Base-by-base conservation (phyloP, 2,888 invertebrate species). In the Nebria salina region DNA sequence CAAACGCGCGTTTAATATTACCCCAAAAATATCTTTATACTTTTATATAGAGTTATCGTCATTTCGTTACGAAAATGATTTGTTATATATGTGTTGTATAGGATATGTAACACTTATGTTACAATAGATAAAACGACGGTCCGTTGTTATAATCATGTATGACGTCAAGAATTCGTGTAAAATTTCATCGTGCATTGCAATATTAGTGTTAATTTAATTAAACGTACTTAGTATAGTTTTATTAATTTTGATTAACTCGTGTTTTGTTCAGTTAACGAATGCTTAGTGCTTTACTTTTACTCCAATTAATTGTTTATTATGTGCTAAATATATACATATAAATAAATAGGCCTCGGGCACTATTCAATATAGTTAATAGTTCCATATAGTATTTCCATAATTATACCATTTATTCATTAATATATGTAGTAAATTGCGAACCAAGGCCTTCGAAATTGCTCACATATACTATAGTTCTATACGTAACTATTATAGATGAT, bases 361-460 rank as follows among this genome's bases (percentile, higher is more conserved):
- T 54, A 54, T 8, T 54, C 43, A 43, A 11, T 54, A 20, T 66
- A 34, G 72, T 76, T 81, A 81, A 76, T 65, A 81, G 76, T 81
- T 76, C 81, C 76, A 81, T 76, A 81, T 81, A 73, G 65, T 81
- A 76, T 81, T 81, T 81, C 81, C 81, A 73, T 81, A 81, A 81
- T 81, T 81, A 81, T 76, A 76, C 81, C 76, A 81, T 81, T 76
- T 81, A 81, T 70, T 80, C 70, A 75, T 80, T 80, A 80, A 80
- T 75, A 80, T 54, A 41, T 72, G 75, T 34, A 34, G 4, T 80
- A 80, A 25, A 80, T 80, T 80, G 42, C 65, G 7, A 20, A 75
- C 70, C 80, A 80, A 80, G 80, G 80, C 75, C 80, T 80, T 75
- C 74, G 70, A 72, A 68, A 68, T 26, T 34, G 26, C 34, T n/a